Percentiles rank a stretch among this genome's conserved stretches.
These are phyloP conservation scores for Saxidomus purpurata DNA, from an alignment of 1,140 invertebrate species.

Conservation along the genomic window DNA sequence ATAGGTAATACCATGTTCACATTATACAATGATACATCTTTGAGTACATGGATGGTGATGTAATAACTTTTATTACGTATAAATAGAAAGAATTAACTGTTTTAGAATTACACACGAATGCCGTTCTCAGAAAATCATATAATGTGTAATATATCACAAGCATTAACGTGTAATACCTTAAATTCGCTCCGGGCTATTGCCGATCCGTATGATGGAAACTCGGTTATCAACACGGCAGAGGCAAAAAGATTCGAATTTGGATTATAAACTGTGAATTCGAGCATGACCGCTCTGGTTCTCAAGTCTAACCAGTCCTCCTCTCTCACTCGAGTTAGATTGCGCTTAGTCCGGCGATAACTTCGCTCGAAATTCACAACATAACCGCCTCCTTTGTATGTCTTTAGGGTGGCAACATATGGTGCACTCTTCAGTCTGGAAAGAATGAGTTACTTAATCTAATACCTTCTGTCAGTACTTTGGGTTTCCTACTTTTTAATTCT, in stretches of 20 bases:
- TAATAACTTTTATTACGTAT: too few species aligned
- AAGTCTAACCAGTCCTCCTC: slow-evolving; percentile 87
- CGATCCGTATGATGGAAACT: slow-evolving; percentile 80
- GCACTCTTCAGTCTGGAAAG: slow-evolving; percentile 79
- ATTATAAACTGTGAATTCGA: slow-evolving; percentile 89
- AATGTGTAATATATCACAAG: too few species aligned
- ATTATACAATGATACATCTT: too few species aligned
- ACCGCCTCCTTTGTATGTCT: slow-evolving; percentile 85
- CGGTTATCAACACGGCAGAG: slow-evolving; percentile 78
- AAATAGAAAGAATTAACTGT: too few species aligned
- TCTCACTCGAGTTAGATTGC: slow-evolving; percentile 70
- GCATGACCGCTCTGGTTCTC: slow-evolving; percentile 87
- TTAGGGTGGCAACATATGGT: slow-evolving; percentile 82
- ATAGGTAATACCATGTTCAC: too few species aligned
- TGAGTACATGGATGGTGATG: too few species aligned
- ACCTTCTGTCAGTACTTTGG: too few species aligned
- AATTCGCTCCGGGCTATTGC: slow-evolving; percentile 80
- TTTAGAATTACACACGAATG: too few species aligned
- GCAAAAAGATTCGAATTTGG: slow-evolving; percentile 85
- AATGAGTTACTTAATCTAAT: too few species aligned
- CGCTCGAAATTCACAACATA: slow-evolving; percentile 81
- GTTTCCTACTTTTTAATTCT: too few species aligned
- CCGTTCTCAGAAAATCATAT: too few species aligned
- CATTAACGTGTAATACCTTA: too few species aligned
- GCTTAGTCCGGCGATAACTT: slow-evolving; percentile 70